Base-by-base conservation (phyloP, 2,797 vertebrate genomes). In the Denticeps clupeoides region DNA sequence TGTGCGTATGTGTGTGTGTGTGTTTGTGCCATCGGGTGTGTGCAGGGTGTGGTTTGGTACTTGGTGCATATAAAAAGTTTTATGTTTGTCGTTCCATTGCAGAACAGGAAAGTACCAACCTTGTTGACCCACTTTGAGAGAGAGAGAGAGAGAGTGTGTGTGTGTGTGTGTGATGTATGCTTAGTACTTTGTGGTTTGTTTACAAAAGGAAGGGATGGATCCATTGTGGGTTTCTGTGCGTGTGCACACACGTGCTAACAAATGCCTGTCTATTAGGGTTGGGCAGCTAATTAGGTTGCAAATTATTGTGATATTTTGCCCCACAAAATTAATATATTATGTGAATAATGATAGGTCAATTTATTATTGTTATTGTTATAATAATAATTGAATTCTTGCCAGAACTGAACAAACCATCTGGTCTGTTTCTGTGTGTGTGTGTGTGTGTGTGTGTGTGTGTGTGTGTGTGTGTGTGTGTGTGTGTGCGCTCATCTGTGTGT, bases 71-170 rank as follows among this genome's bases (percentile, higher is more conserved):
- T n/a, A n/a, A n/a, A n/a, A n/a, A n/a, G n/a, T n/a, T n/a, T n/a
- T 50, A 47, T 16, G 45, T 41, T 55, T 71, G 69, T 81, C 71
- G 77, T 78, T 60, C 67, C 75, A 69, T 77, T 81, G 72, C 70
- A 69, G 69, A 69, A 71, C 49, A 70, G 68, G 53, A 75, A 69
- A 75, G 69, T 68, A 49, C 63, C 66, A 62, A 62, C 44, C 55
- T 66, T 75, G 68, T 75, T 74, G 71, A 81, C 69, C 68, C 61
- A 69, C 56, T 75, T 75, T 62, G 58, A 40, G 55, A 12, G 45
- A 62, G 48, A 48, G 55, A 43, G 48, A 41, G 31, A n/a, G 28
- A 49, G 24, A 41, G 15, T 40, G 47, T 28, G 21, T 31, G 47
- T 51, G 51, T 37, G 31, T 43, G 31, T 27, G 24, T 13, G 24